phyloP scores from a whole-genome alignment of 2,113 vertebrate genomes.

The Seriola aureovittata region DNA sequence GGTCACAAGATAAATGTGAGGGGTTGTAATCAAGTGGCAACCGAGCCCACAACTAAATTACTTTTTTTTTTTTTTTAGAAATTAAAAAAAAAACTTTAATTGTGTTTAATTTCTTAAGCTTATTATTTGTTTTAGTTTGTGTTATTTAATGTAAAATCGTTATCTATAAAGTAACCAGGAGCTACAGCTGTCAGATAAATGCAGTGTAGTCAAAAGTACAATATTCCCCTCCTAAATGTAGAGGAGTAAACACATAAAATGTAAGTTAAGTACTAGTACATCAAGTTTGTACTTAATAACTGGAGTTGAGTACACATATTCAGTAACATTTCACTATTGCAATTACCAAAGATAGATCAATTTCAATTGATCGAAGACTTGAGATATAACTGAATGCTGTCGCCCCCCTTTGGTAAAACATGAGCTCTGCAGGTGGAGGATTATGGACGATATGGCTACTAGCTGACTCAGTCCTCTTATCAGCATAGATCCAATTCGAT shows the following conservation, averaged over 20 bases:
- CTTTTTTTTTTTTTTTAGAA: no score
- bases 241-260: not conserved
- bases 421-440: not conserved
- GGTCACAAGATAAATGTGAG: no score
- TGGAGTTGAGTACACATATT: not conserved
- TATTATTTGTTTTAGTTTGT: no score
- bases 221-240: not conserved
- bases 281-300: not conserved
- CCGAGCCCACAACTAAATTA: no score
- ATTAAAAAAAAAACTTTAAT: no score
- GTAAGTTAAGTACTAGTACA: not conserved
- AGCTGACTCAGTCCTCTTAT: not conserved
- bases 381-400: constrained; percentile 14
- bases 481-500: not conserved
- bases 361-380: not conserved
- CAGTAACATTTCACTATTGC: not conserved
- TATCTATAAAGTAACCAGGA: no score
- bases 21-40: no score
- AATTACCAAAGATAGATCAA: not conserved
- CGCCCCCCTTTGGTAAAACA: constrained; percentile 22
- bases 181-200: no score
- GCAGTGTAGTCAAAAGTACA: no score
- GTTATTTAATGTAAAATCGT: no score
- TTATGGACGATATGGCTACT: not conserved
- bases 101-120: no score